A percentile compares a stretch with the other conserved stretches of the same genome.
These are phyloP conservation scores for Caenorhabditis sinica DNA, from an alignment of 2,888 invertebrate genomes.

Conservation along the genomic window DNA sequence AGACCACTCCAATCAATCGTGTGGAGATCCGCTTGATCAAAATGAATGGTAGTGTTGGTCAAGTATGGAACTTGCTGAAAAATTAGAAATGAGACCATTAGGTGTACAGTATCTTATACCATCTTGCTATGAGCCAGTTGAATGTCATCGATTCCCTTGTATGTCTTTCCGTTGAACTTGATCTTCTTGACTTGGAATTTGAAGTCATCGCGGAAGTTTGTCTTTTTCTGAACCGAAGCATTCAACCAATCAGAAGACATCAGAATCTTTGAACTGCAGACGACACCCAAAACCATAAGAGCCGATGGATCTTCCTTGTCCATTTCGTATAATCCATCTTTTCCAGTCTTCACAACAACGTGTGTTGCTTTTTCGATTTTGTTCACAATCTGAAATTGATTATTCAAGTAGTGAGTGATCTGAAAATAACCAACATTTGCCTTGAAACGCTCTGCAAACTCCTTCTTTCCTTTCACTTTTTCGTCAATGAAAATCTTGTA, in stretches of 20 bases:
- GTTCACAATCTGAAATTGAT: conserved; percentile 17
- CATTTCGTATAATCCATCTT: conserved; percentile 16
- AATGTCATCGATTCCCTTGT: conserved; percentile 26
- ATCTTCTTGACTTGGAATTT: conserved; percentile 29
- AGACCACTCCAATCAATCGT: conserved; percentile 31
- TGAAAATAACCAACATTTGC: conserved; percentile 6
- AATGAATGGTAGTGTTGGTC: conserved; percentile 21
- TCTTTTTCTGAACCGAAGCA: conserved; percentile 4
- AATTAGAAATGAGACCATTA: background rate
- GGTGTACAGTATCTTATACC: conserved; percentile 6
- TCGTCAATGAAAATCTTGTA: conserved; percentile 37
- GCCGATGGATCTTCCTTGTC: conserved; percentile 17
- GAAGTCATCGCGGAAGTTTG: conserved; percentile 26
- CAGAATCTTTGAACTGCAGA: conserved; percentile 24
- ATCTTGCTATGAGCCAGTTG: conserved; percentile 28
- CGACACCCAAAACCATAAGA: background rate
- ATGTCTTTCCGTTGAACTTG: conserved; percentile 29
- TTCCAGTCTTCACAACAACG: conserved; percentile 31
- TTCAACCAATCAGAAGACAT: conserved; percentile 35
- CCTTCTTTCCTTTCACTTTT: conserved; percentile 26
- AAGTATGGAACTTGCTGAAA: conserved; percentile 22
- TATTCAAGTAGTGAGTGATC: background rate
- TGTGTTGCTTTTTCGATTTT: conserved; percentile 29
- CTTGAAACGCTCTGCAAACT: conserved; percentile 21
- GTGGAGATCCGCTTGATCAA: conserved; percentile 27